phyloP scores from a whole-genome alignment of 1,140 invertebrate genomes.

The Acarapis woodi region DNA sequence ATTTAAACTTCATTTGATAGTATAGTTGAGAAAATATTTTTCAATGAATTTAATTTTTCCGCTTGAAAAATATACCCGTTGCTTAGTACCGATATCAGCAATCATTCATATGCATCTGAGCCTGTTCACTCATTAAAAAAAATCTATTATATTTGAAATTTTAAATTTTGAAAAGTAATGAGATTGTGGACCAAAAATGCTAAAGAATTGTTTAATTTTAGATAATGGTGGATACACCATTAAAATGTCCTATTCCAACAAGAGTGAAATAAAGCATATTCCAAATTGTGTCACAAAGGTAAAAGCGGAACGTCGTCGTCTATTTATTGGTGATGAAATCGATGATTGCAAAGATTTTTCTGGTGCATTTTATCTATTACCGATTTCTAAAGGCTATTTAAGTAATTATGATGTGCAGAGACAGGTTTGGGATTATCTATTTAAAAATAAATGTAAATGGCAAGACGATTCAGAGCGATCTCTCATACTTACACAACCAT shows the following conservation, averaged over 20 bases:
- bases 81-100: no score
- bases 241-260: constrained; percentile 44
- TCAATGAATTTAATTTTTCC: no score
- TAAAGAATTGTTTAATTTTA: constrained; percentile 42
- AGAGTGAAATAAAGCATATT: constrained; percentile 33
- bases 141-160: no score
- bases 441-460: constrained; percentile 18
- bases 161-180: neutral
- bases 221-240: constrained; percentile 61
- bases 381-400: constrained; percentile 81
- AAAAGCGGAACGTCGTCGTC: constrained; percentile 66
- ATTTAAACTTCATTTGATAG: no score
- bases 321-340: constrained; percentile 69
- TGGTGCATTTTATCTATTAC: constrained; percentile 67
- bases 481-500: constrained; percentile 65
- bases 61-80: no score
- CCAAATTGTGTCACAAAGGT: constrained; percentile 96
- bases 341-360: constrained; percentile 87
- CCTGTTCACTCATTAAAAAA: no score
- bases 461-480: neutral
- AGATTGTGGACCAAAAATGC: constrained; percentile 27
- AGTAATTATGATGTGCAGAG: constrained; percentile 87
- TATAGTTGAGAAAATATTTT: no score
- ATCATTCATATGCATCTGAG: no score
- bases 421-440: constrained; percentile 73